phyloP scores from a whole-genome alignment of 2,797 vertebrate species.

The Hirundo rustica region DNA sequence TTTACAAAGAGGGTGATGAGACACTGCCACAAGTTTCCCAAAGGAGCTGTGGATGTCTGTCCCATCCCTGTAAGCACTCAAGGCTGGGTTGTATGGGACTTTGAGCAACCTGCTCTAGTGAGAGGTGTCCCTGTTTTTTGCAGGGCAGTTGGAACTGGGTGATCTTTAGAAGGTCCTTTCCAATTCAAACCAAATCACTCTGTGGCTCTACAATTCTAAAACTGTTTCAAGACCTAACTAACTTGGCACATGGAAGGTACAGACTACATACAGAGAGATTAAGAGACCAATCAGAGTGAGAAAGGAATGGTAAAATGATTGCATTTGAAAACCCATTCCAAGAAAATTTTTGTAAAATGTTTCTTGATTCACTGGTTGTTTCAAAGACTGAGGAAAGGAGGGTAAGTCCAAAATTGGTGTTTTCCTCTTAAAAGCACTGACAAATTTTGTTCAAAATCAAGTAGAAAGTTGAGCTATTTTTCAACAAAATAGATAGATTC shows the following conservation, averaged over 20 bases:
- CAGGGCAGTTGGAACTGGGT: neutral
- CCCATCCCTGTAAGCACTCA: neutral
- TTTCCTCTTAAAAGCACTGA: neutral
- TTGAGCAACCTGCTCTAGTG: neutral
- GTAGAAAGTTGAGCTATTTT: neutral
- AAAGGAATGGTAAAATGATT: neutral
- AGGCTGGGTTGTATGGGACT: neutral
- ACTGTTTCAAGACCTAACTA: neutral
- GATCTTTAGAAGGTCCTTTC: neutral
- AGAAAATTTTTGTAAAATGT: neutral
- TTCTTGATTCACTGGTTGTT: neutral
- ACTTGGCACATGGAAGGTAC: neutral
- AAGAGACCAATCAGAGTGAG: neutral
- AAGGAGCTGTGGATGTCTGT: neutral
- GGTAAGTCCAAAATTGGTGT: neutral
- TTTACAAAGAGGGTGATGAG: neutral
- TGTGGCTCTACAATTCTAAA: neutral
- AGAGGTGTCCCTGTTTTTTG: neutral
- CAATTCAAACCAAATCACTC: neutral
- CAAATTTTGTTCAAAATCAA: neutral
- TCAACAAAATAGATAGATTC: neutral
- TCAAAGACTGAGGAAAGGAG: neutral
- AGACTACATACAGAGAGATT: neutral
- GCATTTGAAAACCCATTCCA: neutral
- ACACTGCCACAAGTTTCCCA: neutral